phyloP scores from a whole-genome alignment of 2,113 vertebrate species.

The Thinocorus orbignyianus region DNA sequence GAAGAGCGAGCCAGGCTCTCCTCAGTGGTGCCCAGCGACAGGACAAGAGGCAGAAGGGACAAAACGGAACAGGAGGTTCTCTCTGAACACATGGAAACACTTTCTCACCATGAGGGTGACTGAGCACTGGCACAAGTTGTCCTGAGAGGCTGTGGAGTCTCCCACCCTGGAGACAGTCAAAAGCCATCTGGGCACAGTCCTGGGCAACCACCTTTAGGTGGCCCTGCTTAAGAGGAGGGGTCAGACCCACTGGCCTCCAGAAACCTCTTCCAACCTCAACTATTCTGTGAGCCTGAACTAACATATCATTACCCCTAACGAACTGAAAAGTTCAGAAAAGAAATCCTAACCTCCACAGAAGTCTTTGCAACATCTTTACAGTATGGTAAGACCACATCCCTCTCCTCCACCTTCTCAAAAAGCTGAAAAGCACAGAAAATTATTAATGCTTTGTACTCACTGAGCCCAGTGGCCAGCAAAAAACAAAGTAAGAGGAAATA shows the following conservation, averaged over 20 bases:
- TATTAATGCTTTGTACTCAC: not conserved
- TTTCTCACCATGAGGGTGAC: not conserved
- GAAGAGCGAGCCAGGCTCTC: not conserved
- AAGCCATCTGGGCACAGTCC: not conserved
- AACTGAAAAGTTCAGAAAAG: not conserved
- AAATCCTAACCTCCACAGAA: not conserved
- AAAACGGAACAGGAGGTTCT: not conserved
- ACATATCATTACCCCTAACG: not conserved
- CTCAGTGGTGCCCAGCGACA: not conserved
- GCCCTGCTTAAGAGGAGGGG: not conserved
- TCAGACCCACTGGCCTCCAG: not conserved
- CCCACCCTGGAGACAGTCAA: not conserved
- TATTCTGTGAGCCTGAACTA: not conserved
- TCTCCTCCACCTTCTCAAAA: not conserved
- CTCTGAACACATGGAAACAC: not conserved
- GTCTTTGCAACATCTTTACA: not conserved
- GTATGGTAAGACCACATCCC: not conserved
- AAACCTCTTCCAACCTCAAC: not conserved
- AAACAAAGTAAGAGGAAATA: conserved; percentile 36
- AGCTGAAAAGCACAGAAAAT: not conserved
- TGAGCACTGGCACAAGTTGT: not conserved
- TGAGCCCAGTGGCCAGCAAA: not conserved
- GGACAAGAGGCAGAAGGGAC: not conserved
- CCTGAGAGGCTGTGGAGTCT: not conserved
- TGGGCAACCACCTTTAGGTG: not conserved